phyloP scores from a whole-genome alignment of 2,113 vertebrate genomes.

The Probosciger aterrimus region DNA sequence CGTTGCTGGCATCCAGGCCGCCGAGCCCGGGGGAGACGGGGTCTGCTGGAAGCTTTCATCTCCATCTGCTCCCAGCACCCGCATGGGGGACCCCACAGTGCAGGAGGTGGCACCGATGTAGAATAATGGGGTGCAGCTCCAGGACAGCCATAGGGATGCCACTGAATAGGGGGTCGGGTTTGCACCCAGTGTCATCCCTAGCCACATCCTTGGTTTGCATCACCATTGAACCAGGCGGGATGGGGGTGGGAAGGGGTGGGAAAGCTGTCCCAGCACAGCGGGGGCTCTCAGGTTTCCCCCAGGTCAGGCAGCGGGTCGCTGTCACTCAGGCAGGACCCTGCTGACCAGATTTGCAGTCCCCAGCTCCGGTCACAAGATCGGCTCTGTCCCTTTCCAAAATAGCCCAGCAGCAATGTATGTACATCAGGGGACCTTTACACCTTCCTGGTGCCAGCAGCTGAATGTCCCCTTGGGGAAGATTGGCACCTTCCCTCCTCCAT shows the following conservation, averaged over 20 bases:
- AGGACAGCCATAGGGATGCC: not conserved
- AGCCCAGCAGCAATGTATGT: not conserved
- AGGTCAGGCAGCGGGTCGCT: not conserved
- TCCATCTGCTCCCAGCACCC: not conserved
- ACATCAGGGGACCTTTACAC: slow-evolving; percentile 24
- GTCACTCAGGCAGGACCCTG: slow-evolving; percentile 46
- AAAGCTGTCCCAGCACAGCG: not conserved
- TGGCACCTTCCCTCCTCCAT: not conserved
- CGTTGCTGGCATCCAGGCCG: slow-evolving; percentile 45
- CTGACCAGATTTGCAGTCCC: slow-evolving; percentile 47
- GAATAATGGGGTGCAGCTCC: not conserved
- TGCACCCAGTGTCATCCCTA: not conserved
- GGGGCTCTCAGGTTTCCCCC: slow-evolving; percentile 27
- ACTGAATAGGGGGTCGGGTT: fast-evolving
- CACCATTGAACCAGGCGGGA: not conserved
- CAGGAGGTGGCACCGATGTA: not conserved
- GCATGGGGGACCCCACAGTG: fast-evolving
- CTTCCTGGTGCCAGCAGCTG: not conserved
- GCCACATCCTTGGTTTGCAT: not conserved
- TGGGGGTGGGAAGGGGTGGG: not conserved
- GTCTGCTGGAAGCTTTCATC: slow-evolving; percentile 20
- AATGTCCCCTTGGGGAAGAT: not conserved
- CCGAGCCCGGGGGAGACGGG: slow-evolving; percentile 30
- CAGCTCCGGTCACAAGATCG: slow-evolving; percentile 44
- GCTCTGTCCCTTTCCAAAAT: slow-evolving; percentile 44